Evolutionary conservation across 2,113 vertebrate genomes (phyloP), one percentile per base, ranked within the genome.

Genomic region (Cisticola juncidis): DNA sequence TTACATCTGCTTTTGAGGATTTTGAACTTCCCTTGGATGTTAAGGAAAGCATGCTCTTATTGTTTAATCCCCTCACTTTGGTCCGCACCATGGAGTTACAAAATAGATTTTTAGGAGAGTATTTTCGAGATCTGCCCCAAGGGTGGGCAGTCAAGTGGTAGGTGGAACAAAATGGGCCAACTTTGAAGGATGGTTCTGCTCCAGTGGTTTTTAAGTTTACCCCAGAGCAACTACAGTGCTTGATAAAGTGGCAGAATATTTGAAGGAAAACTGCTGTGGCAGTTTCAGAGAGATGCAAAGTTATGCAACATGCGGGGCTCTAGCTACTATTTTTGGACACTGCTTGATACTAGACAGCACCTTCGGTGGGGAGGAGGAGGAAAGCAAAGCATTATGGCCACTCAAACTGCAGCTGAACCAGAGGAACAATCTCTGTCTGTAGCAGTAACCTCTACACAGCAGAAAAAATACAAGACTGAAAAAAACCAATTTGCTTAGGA

Each of bases 71-170:
- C 3, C 74, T 56, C 0, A 0, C 48, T 54, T 21, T 42, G 5
- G 7, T 56, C 17, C 0, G 0, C 16, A 40, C 14, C 25, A 18
- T 9, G 14, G 21, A 64, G 21, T 29, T 40, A 18, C 21, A 48
- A 35, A 71, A 48, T 16, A 79, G 29, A 35, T 71, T 54, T 70
- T 62, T 17, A 48, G 48, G 9, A 56, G 21, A 42, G 7, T 31
- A 29, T 42, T 64, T 79, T 48, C 56, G 40, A 79, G 16, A 64
- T 56, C 11, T 48, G 21, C 29, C 35, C 42, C 17, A 35, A 31
- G 48, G 24, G 11, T n/a, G 22, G 12, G 53, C 33, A 35, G 28
- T 20, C 47, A n/a, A 53, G 24, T 28, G n/a, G 40, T 15, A 40
- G 35, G 35, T 64, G 31, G 29, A 47, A 71, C 29, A 79, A 62